Conservation (phyloP, 35 echinoderm and acorn worm species). For the Apostichopus parvimensis region DNA sequence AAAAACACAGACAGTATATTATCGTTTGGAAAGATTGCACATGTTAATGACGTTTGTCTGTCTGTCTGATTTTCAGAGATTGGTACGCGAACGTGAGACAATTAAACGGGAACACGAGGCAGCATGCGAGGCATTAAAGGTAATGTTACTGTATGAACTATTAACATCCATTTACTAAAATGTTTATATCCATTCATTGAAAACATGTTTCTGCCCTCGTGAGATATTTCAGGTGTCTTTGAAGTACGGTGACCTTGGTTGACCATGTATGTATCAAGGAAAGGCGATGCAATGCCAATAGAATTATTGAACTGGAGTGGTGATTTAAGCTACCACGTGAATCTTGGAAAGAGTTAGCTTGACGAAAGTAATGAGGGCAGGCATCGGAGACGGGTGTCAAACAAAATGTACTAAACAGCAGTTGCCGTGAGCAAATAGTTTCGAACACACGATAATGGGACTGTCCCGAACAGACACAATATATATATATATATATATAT, state of each 20-base stretch:
- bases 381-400: too few relatives aligned
- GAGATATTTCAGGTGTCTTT: too few relatives aligned
- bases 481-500: too few relatives aligned
- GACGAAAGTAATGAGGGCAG: too few relatives aligned
- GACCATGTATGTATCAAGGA: too few relatives aligned
- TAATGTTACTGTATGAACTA: background rate
- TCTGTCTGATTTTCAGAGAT: background rate
- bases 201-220: background rate
- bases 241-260: too few relatives aligned
- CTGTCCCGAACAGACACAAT: background rate
- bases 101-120: conserved; percentile 20
- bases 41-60: background rate
- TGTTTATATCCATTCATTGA: background rate
- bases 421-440: too few relatives aligned
- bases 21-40: background rate
- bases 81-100: background rate
- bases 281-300: background rate
- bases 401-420: too few relatives aligned
- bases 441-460: too few relatives aligned
- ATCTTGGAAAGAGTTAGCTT: too few relatives aligned
- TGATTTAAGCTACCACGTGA: background rate
- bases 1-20: background rate
- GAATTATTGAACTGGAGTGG: background rate
- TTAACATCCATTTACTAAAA: background rate
- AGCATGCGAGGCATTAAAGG: background rate